Evolutionary conservation across 2,113 vertebrate species (phyloP).

Genomic region (Melanostigma gelatinosum): DNA sequence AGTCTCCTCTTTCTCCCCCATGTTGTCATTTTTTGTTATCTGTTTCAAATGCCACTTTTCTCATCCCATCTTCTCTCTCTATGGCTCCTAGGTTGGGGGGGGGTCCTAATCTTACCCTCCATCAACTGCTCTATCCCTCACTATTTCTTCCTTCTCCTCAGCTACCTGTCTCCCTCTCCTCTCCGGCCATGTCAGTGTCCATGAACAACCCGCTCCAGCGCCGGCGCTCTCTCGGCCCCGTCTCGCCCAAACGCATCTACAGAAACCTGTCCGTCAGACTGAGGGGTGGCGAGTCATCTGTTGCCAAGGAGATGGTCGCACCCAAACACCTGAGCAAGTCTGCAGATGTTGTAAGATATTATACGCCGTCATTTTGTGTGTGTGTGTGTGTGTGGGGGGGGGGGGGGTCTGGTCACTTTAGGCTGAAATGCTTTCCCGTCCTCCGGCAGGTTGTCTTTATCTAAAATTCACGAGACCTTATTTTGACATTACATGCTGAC

Average conservation of each 20-base stretch:
- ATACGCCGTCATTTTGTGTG: not conserved
- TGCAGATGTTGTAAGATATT: slow-evolving; percentile 70
- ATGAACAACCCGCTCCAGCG: slow-evolving; percentile 77
- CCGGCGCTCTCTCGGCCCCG: slow-evolving; percentile 78
- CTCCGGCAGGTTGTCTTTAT: not conserved
- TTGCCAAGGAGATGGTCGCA: slow-evolving; percentile 31
- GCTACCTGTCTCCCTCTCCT: not conserved
- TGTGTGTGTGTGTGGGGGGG: too few species aligned
- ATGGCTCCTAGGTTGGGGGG: not conserved
- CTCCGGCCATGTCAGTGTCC: slow-evolving; percentile 65
- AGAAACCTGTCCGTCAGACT: slow-evolving; percentile 83
- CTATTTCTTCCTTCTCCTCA: not conserved
- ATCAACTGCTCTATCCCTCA: slow-evolving; percentile 21
- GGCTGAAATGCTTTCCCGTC: not conserved
- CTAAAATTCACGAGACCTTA: slow-evolving; percentile 2
- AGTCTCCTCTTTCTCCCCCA: slow-evolving; percentile 9
- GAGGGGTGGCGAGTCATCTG: slow-evolving; percentile 71
- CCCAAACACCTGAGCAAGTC: slow-evolving; percentile 65
- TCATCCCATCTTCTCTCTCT: slow-evolving; percentile 3
- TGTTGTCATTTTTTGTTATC: not conserved
- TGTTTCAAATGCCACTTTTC: slow-evolving; percentile 13
- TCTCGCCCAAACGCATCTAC: slow-evolving; percentile 84
- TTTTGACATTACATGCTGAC: slow-evolving; percentile 23
- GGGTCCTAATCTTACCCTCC: slow-evolving; percentile 16
- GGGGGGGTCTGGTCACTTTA: not conserved